Conservation (phyloP, 2,113 vertebrate species). For the Eleginops maclovinus region DNA sequence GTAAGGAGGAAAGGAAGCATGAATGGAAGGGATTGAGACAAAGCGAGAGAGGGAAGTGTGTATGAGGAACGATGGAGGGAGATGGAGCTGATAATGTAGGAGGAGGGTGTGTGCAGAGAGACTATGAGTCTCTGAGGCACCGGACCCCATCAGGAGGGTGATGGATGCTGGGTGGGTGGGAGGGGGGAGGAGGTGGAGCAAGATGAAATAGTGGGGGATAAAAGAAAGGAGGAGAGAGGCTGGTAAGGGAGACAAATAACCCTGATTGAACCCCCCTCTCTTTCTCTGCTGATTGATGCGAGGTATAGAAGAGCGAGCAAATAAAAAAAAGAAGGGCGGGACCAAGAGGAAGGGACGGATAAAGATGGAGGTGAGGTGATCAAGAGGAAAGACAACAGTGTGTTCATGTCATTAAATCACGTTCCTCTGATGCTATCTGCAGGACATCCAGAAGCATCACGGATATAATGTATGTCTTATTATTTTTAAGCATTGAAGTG, state of each 20-base stretch:
- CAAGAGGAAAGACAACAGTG: conserved; percentile 14
- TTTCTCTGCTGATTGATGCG: conserved; percentile 38
- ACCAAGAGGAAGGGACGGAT: conserved; percentile 10
- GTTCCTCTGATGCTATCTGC: conserved; percentile 1
- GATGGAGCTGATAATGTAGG: conserved; percentile 17
- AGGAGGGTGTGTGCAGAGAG: conserved; percentile 33
- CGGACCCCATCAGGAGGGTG: conserved; percentile 51
- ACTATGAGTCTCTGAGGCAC: conserved; percentile 43
- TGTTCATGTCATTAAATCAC: conserved; percentile 41
- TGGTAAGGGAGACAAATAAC: conserved; percentile 69
- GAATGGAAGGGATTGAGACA: not conserved
- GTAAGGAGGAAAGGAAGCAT: not conserved
- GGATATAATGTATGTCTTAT: too few species aligned
- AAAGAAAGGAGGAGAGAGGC: not conserved
- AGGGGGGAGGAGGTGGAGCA: conserved; percentile 8
- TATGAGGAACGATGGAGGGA: conserved; percentile 6
- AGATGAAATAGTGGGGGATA: conserved; percentile 46
- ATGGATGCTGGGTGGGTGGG: conserved; percentile 38
- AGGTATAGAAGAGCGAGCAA: not conserved
- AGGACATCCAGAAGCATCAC: too few species aligned
- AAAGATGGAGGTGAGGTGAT: conserved; percentile 22
- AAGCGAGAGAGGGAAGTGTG: not conserved
- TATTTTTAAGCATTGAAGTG: too few species aligned
- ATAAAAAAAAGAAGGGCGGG: not conserved
- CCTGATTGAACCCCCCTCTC: conserved; percentile 43